Conservation (phyloP, 2,113 vertebrate genomes). For the Prietella phreatophila region DNA sequence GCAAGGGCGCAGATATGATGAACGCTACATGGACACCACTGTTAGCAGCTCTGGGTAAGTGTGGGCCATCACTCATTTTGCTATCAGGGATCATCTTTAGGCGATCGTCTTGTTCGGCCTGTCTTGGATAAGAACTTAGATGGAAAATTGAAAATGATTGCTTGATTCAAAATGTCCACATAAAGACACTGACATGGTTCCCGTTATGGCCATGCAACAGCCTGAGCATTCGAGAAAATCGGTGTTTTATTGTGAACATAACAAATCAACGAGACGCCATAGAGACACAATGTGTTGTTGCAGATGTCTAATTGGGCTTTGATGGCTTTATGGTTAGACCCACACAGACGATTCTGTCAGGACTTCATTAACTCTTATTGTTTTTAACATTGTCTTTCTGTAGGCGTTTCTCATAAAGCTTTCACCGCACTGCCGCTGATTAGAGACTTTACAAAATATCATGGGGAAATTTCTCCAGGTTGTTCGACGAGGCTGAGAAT, state of each 20-base stretch:
- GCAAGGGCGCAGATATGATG: neutral
- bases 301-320: conserved; percentile 40
- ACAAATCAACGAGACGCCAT: conserved; percentile 22
- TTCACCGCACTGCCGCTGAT: conserved; percentile 21
- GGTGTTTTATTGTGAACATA: conserved; percentile 17
- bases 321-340: conserved; percentile 32
- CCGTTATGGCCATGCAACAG: neutral
- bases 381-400: conserved; percentile 14
- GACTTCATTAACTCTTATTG: conserved; percentile 43
- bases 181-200: conserved; percentile 7
- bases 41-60: neutral
- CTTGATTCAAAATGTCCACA: conserved; percentile 4
- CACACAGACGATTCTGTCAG: neutral
- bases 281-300: conserved; percentile 3
- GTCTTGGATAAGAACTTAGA: neutral
- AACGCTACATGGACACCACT: no score
- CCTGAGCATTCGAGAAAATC: conserved; percentile 6
- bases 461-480: conserved; percentile 2
- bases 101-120: no score
- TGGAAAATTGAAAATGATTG: neutral
- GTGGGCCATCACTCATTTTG: neutral
- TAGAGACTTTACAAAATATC: conserved; percentile 18
- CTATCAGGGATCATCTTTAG: neutral
- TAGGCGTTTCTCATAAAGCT: conserved; percentile 24
- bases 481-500: no score